phyloP scores from a whole-genome alignment of 1,140 invertebrate species.

The Drosophila takahashii region DNA sequence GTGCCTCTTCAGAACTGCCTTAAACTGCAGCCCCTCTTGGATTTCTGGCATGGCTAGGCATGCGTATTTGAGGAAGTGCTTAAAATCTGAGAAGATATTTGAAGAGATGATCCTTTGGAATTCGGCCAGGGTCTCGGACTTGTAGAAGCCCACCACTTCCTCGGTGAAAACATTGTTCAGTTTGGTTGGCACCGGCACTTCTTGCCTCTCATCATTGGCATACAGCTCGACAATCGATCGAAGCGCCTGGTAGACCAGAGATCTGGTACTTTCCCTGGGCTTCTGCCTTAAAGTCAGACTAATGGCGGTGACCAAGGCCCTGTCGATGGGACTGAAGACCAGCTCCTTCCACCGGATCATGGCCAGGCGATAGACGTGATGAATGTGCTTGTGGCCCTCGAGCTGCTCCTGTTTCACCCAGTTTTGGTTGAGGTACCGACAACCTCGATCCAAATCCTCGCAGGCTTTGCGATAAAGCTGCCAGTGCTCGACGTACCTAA shows the following conservation, averaged over 20 bases:
- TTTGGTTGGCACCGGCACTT: conserved; percentile 1
- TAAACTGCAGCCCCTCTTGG: neutral
- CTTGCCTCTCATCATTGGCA: conserved; percentile 14
- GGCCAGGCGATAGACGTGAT: conserved; percentile 17
- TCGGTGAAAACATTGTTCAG: conserved; percentile 15
- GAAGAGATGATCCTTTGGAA: neutral
- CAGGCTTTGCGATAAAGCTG: conserved; percentile 1
- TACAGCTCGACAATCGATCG: conserved; percentile 29
- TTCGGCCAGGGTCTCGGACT: neutral
- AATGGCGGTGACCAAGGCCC: conserved; percentile 5
- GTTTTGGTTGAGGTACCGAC: conserved; percentile 14
- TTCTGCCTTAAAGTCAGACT: neutral
- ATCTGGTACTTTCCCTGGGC: neutral
- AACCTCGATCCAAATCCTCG: neutral
- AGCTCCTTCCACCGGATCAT: conserved; percentile 17
- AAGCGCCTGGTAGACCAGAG: conserved; percentile 4
- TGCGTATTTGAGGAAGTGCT: conserved; percentile 24
- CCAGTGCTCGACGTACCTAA: conserved; percentile 1
- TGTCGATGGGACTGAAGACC: conserved; percentile 10
- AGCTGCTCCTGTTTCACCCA: conserved; percentile 15
- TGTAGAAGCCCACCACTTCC: conserved; percentile 10
- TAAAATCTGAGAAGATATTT: neutral
- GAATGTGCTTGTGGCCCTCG: neutral
- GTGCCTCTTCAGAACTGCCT: neutral
- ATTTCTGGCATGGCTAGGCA: conserved; percentile 32